Base-by-base conservation (phyloP, 2,113 vertebrate genomes). In the Gyps fulvus region DNA sequence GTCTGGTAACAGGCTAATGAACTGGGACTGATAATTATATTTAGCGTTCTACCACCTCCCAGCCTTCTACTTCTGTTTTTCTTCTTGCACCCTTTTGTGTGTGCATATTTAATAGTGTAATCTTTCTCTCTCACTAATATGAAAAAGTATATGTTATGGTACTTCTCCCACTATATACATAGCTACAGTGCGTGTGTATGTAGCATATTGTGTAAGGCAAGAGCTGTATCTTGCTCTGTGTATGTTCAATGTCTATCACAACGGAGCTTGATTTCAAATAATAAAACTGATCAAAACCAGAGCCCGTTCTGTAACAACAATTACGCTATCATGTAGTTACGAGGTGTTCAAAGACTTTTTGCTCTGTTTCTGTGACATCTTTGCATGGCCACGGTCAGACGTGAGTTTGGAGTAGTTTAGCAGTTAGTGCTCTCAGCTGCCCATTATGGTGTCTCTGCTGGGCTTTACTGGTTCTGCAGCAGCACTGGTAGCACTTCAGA, bases 201-300 rank as follows among this genome's bases (percentile, higher is more conserved):
- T 2, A 13, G 40, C 15, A 1, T 38, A 87, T 45, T 25, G 21
- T 27, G 61, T 16, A 57, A 65, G 76, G 83, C 58, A 31, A 15
- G 84, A 57, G 85, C 94, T 34, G 76, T 47, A 10, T 19, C 43
- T 7, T 55, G 52, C 90, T 50, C 9, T 31, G 92, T 22, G 43
- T 34, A 57, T 96, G 95, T 80, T 97, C 94, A 95, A 3, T 92
- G 95, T 97, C 96, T 85, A 14, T 90, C 85, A 54, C 96, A 93
- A 83, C 3, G 4, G 19, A 57, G 79, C 90, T 94, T 8, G 1
- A 58, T 70, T 96, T 89, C 81, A 63, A 13, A 87, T 92, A 84
- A 80, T 91, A 91, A 95, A 96, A 5, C 61, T 91, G 95, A 96
- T 95, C 89, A 43, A 94, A 95, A 95, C 61, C 95, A 95, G 94